phyloP scores from a whole-genome alignment of 2,888 invertebrate genomes.

The Ceramica pisi region DNA sequence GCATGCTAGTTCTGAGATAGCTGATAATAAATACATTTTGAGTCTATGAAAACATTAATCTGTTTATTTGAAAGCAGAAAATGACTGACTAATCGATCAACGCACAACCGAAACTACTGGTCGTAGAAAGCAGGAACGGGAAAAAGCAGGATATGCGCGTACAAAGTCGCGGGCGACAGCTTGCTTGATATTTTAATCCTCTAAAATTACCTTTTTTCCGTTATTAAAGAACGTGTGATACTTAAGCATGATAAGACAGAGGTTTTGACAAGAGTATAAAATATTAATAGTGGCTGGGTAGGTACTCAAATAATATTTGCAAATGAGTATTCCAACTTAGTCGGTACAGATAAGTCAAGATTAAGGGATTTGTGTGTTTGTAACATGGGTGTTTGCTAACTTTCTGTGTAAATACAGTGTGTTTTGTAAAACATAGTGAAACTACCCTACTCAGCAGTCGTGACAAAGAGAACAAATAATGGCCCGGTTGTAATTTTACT shows the following conservation, averaged over 20 bases:
- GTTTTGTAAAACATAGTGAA: conserved; percentile 59
- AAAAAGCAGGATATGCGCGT: too few relatives aligned
- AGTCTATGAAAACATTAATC: too few relatives aligned
- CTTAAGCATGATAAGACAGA: neutral
- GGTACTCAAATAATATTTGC: conserved; percentile 15
- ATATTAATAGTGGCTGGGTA: neutral
- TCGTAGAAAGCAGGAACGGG: too few relatives aligned
- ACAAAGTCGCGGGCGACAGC: too few relatives aligned
- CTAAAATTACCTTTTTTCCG: too few relatives aligned
- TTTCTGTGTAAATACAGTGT: conserved; percentile 69
- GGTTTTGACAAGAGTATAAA: conserved; percentile 16
- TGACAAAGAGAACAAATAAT: conserved; percentile 64
- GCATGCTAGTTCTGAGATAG: too few relatives aligned
- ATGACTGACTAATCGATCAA: too few relatives aligned
- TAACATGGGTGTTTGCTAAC: conserved; percentile 66
- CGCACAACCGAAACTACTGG: too few relatives aligned
- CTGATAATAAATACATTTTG: too few relatives aligned
- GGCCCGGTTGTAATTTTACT: conserved; percentile 60
- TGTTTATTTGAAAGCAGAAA: too few relatives aligned
- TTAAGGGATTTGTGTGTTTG: conserved; percentile 66
- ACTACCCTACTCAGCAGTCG: conserved; percentile 62
- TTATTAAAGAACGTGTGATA: neutral
- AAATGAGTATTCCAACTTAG: conserved; percentile 34
- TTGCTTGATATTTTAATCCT: too few relatives aligned
- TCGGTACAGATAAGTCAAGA: conserved; percentile 68